Conservation (phyloP, 2,888 invertebrate species). For the Hemicrepidius hirtus region DNA sequence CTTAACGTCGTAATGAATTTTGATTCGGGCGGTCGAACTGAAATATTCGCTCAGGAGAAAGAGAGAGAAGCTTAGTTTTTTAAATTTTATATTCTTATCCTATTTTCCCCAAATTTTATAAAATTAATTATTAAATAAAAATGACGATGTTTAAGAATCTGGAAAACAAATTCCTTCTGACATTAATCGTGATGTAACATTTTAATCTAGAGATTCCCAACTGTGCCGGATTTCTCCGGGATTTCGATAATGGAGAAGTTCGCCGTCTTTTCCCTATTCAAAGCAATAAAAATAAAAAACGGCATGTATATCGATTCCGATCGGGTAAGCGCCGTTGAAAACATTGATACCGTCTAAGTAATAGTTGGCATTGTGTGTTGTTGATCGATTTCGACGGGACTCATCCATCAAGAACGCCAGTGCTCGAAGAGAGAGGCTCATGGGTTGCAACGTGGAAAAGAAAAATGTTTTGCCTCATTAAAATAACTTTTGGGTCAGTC, state of each 20-base stretch:
- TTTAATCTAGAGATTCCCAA: slow-evolving; percentile 21
- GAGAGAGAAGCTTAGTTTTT: slow-evolving; percentile 2
- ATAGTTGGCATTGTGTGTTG: slow-evolving; percentile 33
- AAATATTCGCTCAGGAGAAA: background rate
- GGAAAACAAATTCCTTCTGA: slow-evolving; percentile 9
- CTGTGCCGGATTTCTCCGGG: slow-evolving; percentile 8
- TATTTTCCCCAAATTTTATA: background rate
- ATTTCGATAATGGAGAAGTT: slow-evolving; percentile 16
- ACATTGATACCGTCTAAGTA: slow-evolving; percentile 43
- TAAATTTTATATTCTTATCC: background rate
- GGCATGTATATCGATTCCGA: slow-evolving; percentile 35
- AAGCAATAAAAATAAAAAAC: slow-evolving; percentile 38
- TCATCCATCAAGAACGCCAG: slow-evolving; percentile 38
- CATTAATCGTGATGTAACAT: slow-evolving; percentile 17
- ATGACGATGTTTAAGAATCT: background rate
- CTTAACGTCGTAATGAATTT: slow-evolving; percentile 30
- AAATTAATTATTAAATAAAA: background rate
- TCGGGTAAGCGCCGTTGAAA: slow-evolving; percentile 38
- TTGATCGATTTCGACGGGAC: slow-evolving; percentile 36
- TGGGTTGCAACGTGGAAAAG: slow-evolving; percentile 2
- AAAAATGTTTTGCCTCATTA: slow-evolving; percentile 26
- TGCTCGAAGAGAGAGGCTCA: background rate
- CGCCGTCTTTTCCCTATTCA: slow-evolving; percentile 31
- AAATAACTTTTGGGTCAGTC: slow-evolving; percentile 31
- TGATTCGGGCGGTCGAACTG: slow-evolving; percentile 16